Evolutionary conservation across 2,888 invertebrate species (phyloP).

Genomic region (Capitulum mitella): DNA sequence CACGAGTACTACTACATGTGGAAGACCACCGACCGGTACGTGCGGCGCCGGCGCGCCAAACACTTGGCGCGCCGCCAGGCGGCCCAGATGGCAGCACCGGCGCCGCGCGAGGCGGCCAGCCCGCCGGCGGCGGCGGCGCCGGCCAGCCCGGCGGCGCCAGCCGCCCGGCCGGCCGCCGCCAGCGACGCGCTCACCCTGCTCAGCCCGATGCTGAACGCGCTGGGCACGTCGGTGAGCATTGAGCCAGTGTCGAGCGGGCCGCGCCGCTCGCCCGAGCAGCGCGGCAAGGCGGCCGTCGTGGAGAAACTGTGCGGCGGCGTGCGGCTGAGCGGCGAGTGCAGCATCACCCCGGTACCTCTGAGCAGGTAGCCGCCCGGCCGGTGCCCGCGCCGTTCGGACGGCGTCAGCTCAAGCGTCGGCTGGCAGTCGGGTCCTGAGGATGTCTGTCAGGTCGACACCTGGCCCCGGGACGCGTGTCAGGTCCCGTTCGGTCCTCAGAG

Average conservation of each 20-base stretch:
- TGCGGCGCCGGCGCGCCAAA: background rate
- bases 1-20: constrained; percentile 99
- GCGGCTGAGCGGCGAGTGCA: constrained; percentile 17
- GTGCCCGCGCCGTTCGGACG: too few relatives aligned
- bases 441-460: too few relatives aligned
- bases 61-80: constrained; percentile 11
- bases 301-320: background rate
- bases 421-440: too few relatives aligned
- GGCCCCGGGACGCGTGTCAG: too few relatives aligned
- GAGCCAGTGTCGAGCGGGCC: background rate
- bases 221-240: constrained; percentile 11
- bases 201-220: constrained; percentile 14
- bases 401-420: too few relatives aligned
- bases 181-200: constrained; percentile 9
- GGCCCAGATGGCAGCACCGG: background rate
- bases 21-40: constrained; percentile 98
- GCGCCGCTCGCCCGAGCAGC: constrained; percentile 4
- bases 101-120: background rate
- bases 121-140: background rate
- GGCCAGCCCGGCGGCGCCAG: background rate
- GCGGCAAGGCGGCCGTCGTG: background rate
- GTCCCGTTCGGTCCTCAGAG: too few relatives aligned
- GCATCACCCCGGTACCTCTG: constrained; percentile 3
- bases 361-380: background rate
- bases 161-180: background rate